These are phyloP conservation scores for Liodrosophila aerea DNA, from an alignment of 2,888 invertebrate species.

Conservation along the genomic window DNA sequence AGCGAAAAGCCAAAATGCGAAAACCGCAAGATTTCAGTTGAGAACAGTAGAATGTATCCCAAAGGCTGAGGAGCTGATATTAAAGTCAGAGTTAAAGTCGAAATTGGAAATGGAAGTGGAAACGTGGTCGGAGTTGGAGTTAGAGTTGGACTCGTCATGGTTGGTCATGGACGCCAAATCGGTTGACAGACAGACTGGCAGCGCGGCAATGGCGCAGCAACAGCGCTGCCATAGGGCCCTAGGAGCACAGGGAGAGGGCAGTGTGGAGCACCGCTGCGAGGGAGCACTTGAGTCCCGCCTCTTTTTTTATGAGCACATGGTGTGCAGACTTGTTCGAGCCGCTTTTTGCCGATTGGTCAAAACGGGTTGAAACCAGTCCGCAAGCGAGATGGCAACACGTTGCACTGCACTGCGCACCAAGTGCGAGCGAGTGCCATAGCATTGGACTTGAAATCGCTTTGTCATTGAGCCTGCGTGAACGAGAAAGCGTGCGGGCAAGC, in stretches of 20 bases:
- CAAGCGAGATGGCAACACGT: conserved; percentile 62
- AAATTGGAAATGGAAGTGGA: conserved; percentile 9
- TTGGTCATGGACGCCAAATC: conserved; percentile 80
- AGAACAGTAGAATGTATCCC: no score
- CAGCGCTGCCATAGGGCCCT: conserved; percentile 41
- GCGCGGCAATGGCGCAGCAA: conserved; percentile 53
- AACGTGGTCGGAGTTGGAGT: conserved; percentile 13
- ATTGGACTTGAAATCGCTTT: conserved; percentile 22
- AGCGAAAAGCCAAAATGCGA: conserved; percentile 59
- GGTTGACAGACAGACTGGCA: conserved; percentile 71
- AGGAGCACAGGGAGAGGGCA: conserved; percentile 16
- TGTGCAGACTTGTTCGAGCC: conserved; percentile 37
- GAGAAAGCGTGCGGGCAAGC: conserved; percentile 15
- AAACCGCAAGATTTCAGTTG: conserved; percentile 36
- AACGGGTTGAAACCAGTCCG: conserved; percentile 51
- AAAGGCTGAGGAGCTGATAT: conserved; percentile 9
- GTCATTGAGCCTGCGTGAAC: conserved; percentile 42
- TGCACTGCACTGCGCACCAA: background rate
- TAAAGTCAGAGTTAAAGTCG: conserved; percentile 5
- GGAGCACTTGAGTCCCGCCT: conserved; percentile 62
- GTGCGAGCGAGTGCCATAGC: conserved; percentile 46
- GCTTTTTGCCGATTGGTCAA: conserved; percentile 74
- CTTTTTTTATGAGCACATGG: conserved; percentile 56
- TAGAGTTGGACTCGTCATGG: conserved; percentile 57
- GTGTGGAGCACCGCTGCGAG: conserved; percentile 18